These are phyloP conservation scores for Ariopsis seemanni DNA, from an alignment of 2,113 vertebrate species.

Conservation along the genomic window DNA sequence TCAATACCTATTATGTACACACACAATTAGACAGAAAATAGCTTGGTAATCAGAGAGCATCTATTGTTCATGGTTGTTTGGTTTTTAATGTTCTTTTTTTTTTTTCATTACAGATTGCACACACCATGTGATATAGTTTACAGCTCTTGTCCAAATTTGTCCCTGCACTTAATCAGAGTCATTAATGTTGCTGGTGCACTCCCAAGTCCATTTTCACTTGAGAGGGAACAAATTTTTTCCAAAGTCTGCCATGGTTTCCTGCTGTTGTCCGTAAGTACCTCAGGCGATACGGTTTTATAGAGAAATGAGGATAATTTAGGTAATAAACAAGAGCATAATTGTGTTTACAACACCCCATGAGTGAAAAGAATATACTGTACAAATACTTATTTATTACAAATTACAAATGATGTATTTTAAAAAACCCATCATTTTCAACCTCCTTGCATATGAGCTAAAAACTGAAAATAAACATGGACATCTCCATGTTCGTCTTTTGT, in stretches of 20 bases:
- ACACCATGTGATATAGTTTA: neutral
- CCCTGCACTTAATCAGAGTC: neutral
- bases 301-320: neutral
- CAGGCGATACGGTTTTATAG: neutral
- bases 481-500: neutral
- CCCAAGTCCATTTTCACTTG: slow-evolving; percentile 37
- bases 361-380: neutral
- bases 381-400: neutral
- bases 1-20: slow-evolving; percentile 48
- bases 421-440: neutral
- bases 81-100: slow-evolving; percentile 23
- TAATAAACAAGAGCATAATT: neutral
- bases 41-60: slow-evolving; percentile 1
- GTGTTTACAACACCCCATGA: neutral
- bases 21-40: slow-evolving; percentile 47
- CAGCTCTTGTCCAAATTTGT: slow-evolving; percentile 28
- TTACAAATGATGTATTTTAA: neutral
- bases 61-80: slow-evolving; percentile 37
- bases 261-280: slow-evolving; percentile 23
- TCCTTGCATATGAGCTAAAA: neutral
- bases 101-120: neutral
- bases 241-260: slow-evolving; percentile 35
- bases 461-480: neutral
- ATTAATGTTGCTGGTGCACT: slow-evolving; percentile 29
- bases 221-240: slow-evolving; percentile 17